A percentile compares a stretch with the other conserved stretches of the same genome.
phyloP scores from a whole-genome alignment of 2,888 invertebrate genomes.

The Sesia apiformis region DNA sequence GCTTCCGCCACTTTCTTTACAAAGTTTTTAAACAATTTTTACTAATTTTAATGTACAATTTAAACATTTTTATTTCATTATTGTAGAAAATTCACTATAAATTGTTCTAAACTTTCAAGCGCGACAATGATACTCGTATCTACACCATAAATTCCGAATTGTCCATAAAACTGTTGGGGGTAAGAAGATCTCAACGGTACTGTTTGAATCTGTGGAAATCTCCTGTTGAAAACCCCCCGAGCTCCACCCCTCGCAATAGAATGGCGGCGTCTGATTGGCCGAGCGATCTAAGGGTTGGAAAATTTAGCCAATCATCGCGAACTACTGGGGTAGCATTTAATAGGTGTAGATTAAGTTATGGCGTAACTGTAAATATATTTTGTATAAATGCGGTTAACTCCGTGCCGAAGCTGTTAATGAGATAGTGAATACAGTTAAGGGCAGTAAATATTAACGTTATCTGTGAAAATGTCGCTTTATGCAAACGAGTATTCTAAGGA shows the following conservation, averaged over 20 bases:
- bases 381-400: slow-evolving; percentile 55
- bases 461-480: no score
- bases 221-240: slow-evolving; percentile 52
- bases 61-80: no score
- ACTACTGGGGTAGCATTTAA: slow-evolving; percentile 46
- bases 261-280: slow-evolving; percentile 43
- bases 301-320: slow-evolving; percentile 43
- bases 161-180: slow-evolving; percentile 22
- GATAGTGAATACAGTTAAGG: slow-evolving; percentile 24
- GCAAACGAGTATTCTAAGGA: no score
- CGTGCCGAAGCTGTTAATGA: slow-evolving; percentile 43
- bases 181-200: slow-evolving; percentile 37
- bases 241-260: slow-evolving; percentile 58
- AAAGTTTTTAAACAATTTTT: no score
- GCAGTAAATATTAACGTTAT: not conserved
- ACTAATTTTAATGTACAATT: no score
- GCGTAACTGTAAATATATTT: slow-evolving; percentile 53
- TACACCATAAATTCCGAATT: not conserved
- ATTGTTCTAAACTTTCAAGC: not conserved
- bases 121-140: not conserved
- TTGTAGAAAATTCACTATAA: not conserved
- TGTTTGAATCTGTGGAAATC: slow-evolving; percentile 53
- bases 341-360: slow-evolving; percentile 71
- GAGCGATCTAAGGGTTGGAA: slow-evolving; percentile 51
- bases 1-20: no score